Evolutionary conservation across 1,140 invertebrate genomes (phyloP), one percentile per base, ranked within the genome.

Genomic region (Drosophila leontia): DNA sequence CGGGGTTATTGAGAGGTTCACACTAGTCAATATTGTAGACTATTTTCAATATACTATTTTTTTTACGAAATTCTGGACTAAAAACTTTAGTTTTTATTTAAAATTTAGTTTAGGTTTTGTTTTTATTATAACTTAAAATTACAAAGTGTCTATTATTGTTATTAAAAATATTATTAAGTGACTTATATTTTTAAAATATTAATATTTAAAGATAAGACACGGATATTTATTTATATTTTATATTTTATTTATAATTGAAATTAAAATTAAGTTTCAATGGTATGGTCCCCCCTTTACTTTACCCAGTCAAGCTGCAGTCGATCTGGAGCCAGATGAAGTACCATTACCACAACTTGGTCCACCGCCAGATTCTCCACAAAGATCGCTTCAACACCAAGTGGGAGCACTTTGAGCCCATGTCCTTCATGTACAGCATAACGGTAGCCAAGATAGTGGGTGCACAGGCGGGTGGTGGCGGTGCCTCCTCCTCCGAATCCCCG

Each of bases 291-390:
- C 6, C 11, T 13, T 7, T 50, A 15, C 34, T 23, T 12, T 12
- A 7, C 4, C 3, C 19, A 92, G 91, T 92, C 3, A 92, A 92
- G 59, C 58, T 92, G 19, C 91, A 92, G 53, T 92, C 91, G 7
- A 92, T 92, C 26, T 92, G 91, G 91, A 92, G 91, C 39, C 91
- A 92, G 59, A 92, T 92, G 91, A 92, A 92, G 70, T 92, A 92
- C 37, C 91, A 92, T 47, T 92, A 92, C 7, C 91, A 92, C 53
- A 92, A 92, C 39, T 48, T 92, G 59, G 91, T 92, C 32, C 91
- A 92, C 51, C 87, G 91, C 7, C 91, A 92, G 77, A 92, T 92
- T 44, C 75, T 92, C 19, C 91, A 92, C 64, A 92, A 92, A 74
- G 91, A 92, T 64, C 91, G 91, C 57, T 92, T 92, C 57, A 92